phyloP scores from a whole-genome alignment of 2,113 vertebrate species.

The Perca fluviatilis region DNA sequence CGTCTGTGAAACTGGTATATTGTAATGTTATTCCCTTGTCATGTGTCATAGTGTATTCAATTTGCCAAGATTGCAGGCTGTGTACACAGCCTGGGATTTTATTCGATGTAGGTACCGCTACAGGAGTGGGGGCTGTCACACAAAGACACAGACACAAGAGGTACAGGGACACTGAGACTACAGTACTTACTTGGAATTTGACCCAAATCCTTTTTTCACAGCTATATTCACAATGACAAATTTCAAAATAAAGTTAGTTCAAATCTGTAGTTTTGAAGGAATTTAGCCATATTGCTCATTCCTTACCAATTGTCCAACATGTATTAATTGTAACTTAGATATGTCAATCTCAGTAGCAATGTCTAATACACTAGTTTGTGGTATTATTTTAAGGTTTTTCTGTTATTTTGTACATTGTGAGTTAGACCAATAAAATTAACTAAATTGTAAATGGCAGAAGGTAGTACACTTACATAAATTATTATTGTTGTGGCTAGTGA shows the following conservation, averaged over 20 bases:
- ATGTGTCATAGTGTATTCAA: background rate
- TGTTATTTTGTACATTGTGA: background rate
- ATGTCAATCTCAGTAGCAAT: background rate
- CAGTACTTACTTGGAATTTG: background rate
- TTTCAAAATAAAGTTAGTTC: background rate
- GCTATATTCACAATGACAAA: background rate
- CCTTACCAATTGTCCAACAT: background rate
- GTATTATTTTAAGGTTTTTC: background rate
- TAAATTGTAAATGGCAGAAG: background rate
- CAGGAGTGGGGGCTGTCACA: background rate
- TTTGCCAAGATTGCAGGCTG: background rate
- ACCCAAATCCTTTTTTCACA: background rate
- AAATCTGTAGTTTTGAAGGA: background rate
- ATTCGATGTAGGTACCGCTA: background rate
- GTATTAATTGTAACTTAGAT: background rate
- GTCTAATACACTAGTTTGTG: background rate
- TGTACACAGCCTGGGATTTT: too few species aligned
- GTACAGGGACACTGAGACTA: background rate
- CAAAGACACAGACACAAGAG: background rate
- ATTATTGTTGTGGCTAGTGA: background rate
- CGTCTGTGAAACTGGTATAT: background rate
- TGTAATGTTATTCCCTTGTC: background rate
- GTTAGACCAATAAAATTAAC: background rate
- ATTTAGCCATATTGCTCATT: background rate
- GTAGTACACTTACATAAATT: background rate